Base-by-base conservation (phyloP, 1,140 invertebrate genomes). In the Apis laboriosa region DNA sequence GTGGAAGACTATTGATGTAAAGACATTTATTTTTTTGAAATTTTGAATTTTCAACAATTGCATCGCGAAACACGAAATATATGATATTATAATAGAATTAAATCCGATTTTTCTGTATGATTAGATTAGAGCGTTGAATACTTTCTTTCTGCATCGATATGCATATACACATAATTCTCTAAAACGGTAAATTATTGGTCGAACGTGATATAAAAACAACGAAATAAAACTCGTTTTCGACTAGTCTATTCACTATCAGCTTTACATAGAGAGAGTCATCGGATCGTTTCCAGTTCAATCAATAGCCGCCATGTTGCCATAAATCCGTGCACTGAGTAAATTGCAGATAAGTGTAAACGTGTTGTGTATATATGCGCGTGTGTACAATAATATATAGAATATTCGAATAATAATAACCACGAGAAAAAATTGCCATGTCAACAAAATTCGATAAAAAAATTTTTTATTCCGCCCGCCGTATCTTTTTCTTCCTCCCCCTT, bases 401-500 rank as follows among this genome's bases (percentile, higher is more conserved):
- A 8, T 5, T 19, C 8, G 15, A 21, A 53, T 53, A 53, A 63
- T 24, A 53, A 79, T 71, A 83, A 72, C 70, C 71, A 83, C 19
- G 17, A 21, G 34, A 13, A 60, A 43, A 17, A 61, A 21, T 28
- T 28, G 13, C 7, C 15, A 2, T 8, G 1, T 7, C 13, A 28
- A 28, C n/a, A 63, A 63, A 63, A 24, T 63, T 63, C 13, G 61
- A 63, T 63, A 28, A 12, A 63, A 63, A 83, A 86, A 86, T 73
- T 43, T 43, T 43, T 43, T 43, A 7, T 43, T 43, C 34, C 34
- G 28, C 28, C 28, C 28, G 28, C 1, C 1, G 34, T 34, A 34
- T 34, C 34, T 34, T 34, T 34, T 34, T 34, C 2, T 2, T 34
- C 34, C 34, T 34, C 34, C 2, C 34, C 34, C 34, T 34, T 34